Evolutionary conservation across 2,888 invertebrate genomes (phyloP).

Genomic region (Spodoptera littoralis): DNA sequence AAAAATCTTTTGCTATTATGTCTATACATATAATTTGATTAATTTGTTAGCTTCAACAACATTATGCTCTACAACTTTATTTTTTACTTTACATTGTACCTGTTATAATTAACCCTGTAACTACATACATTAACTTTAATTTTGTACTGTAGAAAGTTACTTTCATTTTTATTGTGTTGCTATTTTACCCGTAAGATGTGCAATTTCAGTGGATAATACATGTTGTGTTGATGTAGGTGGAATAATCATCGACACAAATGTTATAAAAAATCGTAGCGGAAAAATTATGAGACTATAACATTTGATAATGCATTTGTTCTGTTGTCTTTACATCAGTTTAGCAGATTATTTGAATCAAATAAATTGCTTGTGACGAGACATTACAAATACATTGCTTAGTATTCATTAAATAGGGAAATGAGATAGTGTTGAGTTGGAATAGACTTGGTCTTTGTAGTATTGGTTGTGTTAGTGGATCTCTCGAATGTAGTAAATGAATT

Average conservation of each 20-base stretch:
- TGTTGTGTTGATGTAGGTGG: constrained; percentile 21
- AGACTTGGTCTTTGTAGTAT: constrained; percentile 56
- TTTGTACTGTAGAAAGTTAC: constrained; percentile 32
- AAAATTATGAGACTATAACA: constrained; percentile 29
- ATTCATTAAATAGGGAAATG: constrained; percentile 29
- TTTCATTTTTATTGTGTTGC: constrained; percentile 24
- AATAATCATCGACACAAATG: constrained; percentile 16
- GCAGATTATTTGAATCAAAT: constrained; percentile 1
- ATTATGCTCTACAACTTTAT: constrained; percentile 30
- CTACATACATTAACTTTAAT: constrained; percentile 33
- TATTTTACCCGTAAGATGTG: constrained; percentile 37
- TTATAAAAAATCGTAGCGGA: constrained; percentile 22
- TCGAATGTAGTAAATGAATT: constrained; percentile 63
- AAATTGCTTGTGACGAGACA: constrained; percentile 40
- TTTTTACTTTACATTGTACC: constrained; percentile 59
- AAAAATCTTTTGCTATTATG: constrained; percentile 43
- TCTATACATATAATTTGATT: constrained; percentile 21
- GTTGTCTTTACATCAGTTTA: constrained; percentile 41
- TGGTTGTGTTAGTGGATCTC: constrained; percentile 77
- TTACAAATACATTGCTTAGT: constrained; percentile 27
- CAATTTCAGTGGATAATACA: constrained; percentile 46
- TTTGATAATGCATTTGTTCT: constrained; percentile 27
- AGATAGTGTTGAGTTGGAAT: constrained; percentile 33
- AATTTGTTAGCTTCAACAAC: constrained; percentile 25
- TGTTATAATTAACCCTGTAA: constrained; percentile 50